These are phyloP conservation scores for Bucorvus abyssinicus DNA, from an alignment of 2,797 vertebrate species.

Conservation along the genomic window DNA sequence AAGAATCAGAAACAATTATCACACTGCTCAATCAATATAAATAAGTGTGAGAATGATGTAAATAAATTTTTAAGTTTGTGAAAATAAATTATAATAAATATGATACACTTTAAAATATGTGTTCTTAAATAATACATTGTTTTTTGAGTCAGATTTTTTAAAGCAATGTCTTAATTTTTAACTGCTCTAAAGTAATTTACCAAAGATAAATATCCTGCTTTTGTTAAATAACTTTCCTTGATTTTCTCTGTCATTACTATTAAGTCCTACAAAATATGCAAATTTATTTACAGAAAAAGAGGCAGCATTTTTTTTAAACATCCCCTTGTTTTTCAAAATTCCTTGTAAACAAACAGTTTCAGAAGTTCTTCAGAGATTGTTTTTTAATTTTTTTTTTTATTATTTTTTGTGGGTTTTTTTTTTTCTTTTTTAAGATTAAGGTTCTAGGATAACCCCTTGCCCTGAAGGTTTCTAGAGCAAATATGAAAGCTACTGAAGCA, in stretches of 20 bases:
- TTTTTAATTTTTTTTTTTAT: slow-evolving; percentile 32
- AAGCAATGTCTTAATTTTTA: slow-evolving; percentile 91
- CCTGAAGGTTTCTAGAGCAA: slow-evolving; percentile 84
- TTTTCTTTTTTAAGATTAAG: slow-evolving; percentile 74
- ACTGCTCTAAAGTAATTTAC: slow-evolving; percentile 97
- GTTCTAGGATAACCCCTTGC: slow-evolving; percentile 81
- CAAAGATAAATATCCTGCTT: slow-evolving; percentile 94
- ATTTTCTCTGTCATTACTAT: slow-evolving; percentile 98
- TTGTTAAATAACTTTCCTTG: slow-evolving; percentile 94
- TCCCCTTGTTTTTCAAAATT: slow-evolving; percentile 87
- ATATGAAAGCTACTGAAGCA: slow-evolving; percentile 82
- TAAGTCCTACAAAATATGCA: slow-evolving; percentile 99
- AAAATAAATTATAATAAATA: slow-evolving; percentile 91
- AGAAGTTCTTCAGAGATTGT: slow-evolving; percentile 89
- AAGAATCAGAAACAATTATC: slow-evolving; percentile 49
- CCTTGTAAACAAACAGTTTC: slow-evolving; percentile 99
- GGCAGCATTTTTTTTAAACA: slow-evolving; percentile 92
- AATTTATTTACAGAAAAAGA: slow-evolving; percentile 99
- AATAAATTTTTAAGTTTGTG: slow-evolving; percentile 76
- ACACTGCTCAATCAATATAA: slow-evolving; percentile 54
- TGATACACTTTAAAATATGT: slow-evolving; percentile 91
- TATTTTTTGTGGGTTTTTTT: neutral
- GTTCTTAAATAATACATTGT: slow-evolving; percentile 89
- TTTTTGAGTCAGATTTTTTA: slow-evolving; percentile 89
- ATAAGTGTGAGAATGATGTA: slow-evolving; percentile 61